A percentile compares a stretch with the other conserved stretches of the same genome.
Conservation (phyloP, 2,888 invertebrate species). For the Keiferia lycopersicella region DNA sequence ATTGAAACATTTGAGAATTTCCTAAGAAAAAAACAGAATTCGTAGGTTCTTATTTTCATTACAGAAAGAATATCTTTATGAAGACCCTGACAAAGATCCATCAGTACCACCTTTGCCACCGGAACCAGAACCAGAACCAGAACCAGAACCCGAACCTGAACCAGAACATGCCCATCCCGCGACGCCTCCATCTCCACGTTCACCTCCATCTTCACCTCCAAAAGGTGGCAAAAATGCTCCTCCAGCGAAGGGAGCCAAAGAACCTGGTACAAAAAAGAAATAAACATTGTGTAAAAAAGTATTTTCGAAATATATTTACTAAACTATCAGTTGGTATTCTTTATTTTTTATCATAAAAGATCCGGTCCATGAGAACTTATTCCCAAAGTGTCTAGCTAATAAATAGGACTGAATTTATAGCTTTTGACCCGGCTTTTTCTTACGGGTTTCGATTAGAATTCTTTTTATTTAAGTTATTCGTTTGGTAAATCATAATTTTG, state of each 20-base stretch:
- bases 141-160: slow-evolving; percentile 35
- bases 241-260: slow-evolving; percentile 33
- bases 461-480: too few species aligned
- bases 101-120: slow-evolving; percentile 56
- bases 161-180: slow-evolving; percentile 34
- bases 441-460: too few species aligned
- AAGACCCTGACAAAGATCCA: slow-evolving; percentile 67
- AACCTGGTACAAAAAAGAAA: slow-evolving; percentile 7
- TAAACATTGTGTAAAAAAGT: neutral
- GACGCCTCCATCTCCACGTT: slow-evolving; percentile 35
- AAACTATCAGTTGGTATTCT: too few species aligned
- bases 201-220: slow-evolving; percentile 34
- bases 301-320: neutral
- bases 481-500: too few species aligned
- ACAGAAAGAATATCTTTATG: slow-evolving; percentile 62
- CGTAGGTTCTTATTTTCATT: slow-evolving; percentile 19
- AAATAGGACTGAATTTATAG: too few species aligned
- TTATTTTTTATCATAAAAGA: too few species aligned
- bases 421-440: too few species aligned
- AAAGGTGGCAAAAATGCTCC: slow-evolving; percentile 13
- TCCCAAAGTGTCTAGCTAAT: too few species aligned
- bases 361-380: too few species aligned
- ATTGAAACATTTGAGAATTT: too few species aligned
- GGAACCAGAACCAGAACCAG: slow-evolving; percentile 31
- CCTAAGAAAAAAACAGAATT: too few species aligned